These are phyloP conservation scores for Crenichthys baileyi DNA, from an alignment of 2,797 vertebrate species.

Conservation along the genomic window DNA sequence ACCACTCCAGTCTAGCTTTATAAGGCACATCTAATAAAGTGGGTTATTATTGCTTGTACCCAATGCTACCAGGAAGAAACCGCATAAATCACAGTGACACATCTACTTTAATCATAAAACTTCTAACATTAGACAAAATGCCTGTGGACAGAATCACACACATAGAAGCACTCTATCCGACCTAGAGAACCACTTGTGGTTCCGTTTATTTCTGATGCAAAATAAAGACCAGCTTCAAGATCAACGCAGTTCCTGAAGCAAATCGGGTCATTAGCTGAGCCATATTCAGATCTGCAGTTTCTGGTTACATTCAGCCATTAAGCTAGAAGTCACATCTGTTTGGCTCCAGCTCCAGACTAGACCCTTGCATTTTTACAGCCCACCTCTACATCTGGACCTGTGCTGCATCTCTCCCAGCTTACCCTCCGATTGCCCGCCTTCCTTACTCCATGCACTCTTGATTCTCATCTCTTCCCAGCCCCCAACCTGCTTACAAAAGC, in stretches of 20 bases:
- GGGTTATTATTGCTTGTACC: constrained; percentile 46
- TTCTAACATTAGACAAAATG: background rate
- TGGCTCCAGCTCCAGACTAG: constrained; percentile 43
- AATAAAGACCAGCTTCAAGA: background rate
- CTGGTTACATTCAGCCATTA: constrained; percentile 63
- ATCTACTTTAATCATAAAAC: background rate
- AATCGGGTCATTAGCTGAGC: constrained; percentile 41
- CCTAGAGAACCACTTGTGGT: background rate
- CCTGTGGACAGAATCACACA: background rate
- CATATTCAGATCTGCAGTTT: constrained; percentile 37
- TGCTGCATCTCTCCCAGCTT: constrained; percentile 33
- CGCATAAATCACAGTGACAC: constrained; percentile 69
- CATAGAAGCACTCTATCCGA: background rate
- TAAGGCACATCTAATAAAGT: constrained; percentile 25
- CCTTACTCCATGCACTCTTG: constrained; percentile 27
- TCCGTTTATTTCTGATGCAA: background rate
- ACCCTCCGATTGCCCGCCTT: background rate
- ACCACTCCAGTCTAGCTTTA: background rate
- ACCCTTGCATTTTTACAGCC: constrained; percentile 46
- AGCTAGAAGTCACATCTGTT: constrained; percentile 78
- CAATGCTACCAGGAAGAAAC: constrained; percentile 34
- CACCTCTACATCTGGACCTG: constrained; percentile 65
- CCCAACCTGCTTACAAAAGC: constrained; percentile 29
- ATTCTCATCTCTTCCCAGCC: constrained; percentile 32
- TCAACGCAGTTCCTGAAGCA: background rate